These are phyloP conservation scores for Corticium candelabrum DNA, from an alignment of 37 sponge, comb jelly and placozoan genomes.

Conservation along the genomic window DNA sequence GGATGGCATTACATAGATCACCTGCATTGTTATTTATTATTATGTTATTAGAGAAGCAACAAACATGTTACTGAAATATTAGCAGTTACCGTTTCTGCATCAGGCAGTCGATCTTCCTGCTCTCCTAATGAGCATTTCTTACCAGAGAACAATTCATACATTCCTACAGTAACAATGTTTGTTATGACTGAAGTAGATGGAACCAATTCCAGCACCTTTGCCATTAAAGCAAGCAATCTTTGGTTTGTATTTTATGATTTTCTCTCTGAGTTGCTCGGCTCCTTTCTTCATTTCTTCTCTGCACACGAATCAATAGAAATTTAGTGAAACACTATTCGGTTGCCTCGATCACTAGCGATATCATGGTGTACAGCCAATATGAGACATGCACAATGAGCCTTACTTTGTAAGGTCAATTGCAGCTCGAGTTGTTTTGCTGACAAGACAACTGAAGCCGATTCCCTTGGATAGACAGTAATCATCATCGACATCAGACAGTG, in stretches of 20 bases:
- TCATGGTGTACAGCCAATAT: too few species aligned
- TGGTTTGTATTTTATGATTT: not conserved
- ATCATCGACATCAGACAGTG: not conserved
- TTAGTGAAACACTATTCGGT: too few species aligned
- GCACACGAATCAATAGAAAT: too few species aligned
- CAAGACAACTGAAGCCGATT: not conserved
- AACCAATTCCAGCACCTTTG: not conserved
- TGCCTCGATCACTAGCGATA: too few species aligned
- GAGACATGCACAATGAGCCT: not conserved
- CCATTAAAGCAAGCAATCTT: not conserved
- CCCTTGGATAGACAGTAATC: not conserved
- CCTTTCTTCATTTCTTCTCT: not conserved
- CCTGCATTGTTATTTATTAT: too few species aligned
- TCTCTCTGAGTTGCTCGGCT: not conserved
- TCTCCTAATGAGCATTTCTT: not conserved
- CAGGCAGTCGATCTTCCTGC: not conserved
- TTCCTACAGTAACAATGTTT: not conserved
- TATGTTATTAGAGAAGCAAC: not conserved
- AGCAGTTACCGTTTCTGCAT: not conserved
- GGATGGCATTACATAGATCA: conserved; percentile 9
- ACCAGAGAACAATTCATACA: not conserved
- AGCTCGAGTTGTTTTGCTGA: not conserved
- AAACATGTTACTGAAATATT: not conserved
- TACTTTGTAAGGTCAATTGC: not conserved
- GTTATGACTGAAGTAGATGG: not conserved